phyloP scores from a whole-genome alignment of 2,113 vertebrate species.

The Zeus faber region DNA sequence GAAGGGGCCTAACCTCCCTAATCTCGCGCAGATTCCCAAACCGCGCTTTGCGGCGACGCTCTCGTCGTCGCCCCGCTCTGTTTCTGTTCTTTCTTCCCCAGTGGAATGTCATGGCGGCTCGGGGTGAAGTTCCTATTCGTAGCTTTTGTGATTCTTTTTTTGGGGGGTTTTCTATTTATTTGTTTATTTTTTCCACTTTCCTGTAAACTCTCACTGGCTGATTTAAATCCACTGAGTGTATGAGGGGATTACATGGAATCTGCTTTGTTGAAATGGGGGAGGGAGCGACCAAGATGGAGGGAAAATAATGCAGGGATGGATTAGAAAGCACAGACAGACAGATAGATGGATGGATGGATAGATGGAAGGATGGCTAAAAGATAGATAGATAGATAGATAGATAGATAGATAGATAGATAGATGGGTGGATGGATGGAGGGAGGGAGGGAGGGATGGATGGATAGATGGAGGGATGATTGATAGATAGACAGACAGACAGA shows the following conservation, averaged over 20 bases:
- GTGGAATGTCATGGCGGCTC: too few species aligned
- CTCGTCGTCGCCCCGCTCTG: too few species aligned
- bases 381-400: background rate
- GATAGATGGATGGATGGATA: conserved; percentile 11
- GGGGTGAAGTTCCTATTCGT: too few species aligned
- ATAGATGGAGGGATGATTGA: conserved; percentile 38
- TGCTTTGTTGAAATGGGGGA: conserved; percentile 29
- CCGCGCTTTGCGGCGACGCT: too few species aligned
- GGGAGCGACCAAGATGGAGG: conserved; percentile 31
- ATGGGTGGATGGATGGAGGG: conserved; percentile 28
- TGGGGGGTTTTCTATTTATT: too few species aligned
- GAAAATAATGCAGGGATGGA: conserved; percentile 26
- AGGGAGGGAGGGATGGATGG: conserved; percentile 2
- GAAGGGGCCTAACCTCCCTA: too few species aligned
- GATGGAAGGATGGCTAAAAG: conserved; percentile 35
- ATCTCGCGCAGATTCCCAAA: too few species aligned
- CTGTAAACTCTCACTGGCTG: too few species aligned
- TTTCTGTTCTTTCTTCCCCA: too few species aligned
- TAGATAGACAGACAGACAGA: background rate
- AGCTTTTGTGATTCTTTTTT: too few species aligned
- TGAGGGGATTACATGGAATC: conserved; percentile 42
- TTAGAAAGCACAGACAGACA: conserved; percentile 23
- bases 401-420: conserved; percentile 25
- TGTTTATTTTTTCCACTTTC: too few species aligned
- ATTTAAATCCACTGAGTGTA: background rate